Base-by-base conservation (phyloP, 2,888 invertebrate genomes). In the Nyleta sp. region DNA sequence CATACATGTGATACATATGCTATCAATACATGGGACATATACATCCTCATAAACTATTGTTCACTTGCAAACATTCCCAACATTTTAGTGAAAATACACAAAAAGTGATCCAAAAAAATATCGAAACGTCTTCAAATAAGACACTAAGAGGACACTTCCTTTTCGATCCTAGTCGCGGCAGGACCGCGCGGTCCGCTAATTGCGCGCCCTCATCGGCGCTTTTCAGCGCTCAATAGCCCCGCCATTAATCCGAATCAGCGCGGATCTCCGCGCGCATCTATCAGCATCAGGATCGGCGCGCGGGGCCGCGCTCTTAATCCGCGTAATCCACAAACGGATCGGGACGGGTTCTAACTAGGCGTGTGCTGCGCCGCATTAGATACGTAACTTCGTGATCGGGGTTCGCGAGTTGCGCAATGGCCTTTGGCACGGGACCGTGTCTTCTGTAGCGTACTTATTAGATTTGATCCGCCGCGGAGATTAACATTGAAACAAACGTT, bases 401-500 rank as follows among this genome's bases (percentile, higher is more conserved):
- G 62, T 64, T 55, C 40, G 55, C 60, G 38, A 50, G 72, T 78
- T 73, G 78, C 24, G 67, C 73, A 71, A 78, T 74, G 65, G 82
- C 81, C 80, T 74, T 82, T 80, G 82, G 81, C 84, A 75, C 78
- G 80, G 78, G 79, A 78, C 77, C 78, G 80, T 82, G 81, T 84
- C 84, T 84, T 81, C 68, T 62, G 64, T 70, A 83, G 85, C 83
- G 85, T 87, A 83, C 87, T 88, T 89, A 88, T 89, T 90, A 89
- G 89, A 89, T 89, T 84, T 85, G 89, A 90, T 90, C 86, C 86
- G 87, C 84, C 83, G 82, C 73, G 74, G 81, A 87, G 90, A 90
- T 90, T 89, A 89, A 86, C 87, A 89, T 88, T 87, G 89, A 87
- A 88, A 88, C 87, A 87, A 88, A 88, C 83, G 89, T 90, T 88